phyloP scores from a whole-genome alignment of 1,140 invertebrate genomes.

The Zeugodacus cucurbitae region DNA sequence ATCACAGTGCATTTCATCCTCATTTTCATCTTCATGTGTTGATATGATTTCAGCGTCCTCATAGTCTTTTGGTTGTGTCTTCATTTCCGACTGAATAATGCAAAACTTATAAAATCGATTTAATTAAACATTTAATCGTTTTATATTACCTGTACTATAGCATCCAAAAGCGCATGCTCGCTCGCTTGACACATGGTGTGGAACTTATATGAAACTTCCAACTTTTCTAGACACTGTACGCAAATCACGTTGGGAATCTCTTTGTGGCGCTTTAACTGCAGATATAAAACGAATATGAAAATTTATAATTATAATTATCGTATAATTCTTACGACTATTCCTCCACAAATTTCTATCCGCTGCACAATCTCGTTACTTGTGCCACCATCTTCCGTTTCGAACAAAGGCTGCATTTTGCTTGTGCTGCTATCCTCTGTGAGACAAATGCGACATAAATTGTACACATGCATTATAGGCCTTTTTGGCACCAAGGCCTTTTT shows the following conservation, averaged over 20 bases:
- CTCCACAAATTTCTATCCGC: slow-evolving; percentile 59
- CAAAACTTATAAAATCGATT: neutral
- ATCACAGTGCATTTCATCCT: slow-evolving; percentile 57
- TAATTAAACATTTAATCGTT: neutral
- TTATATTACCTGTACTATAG: slow-evolving; percentile 55
- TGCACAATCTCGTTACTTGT: slow-evolving; percentile 54
- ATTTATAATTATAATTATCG: neutral
- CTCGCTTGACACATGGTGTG: slow-evolving; percentile 57
- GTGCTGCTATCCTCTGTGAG: slow-evolving; percentile 54
- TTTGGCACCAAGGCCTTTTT: too few species aligned
- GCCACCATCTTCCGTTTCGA: slow-evolving; percentile 51
- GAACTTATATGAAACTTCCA: slow-evolving; percentile 55
- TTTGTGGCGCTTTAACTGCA: slow-evolving; percentile 53
- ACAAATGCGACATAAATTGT: slow-evolving; percentile 59
- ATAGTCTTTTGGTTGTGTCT: slow-evolving; percentile 55
- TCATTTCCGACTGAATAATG: slow-evolving; percentile 53
- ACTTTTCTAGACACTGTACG: slow-evolving; percentile 50
- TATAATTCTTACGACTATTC: slow-evolving; percentile 52
- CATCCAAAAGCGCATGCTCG: slow-evolving; percentile 55
- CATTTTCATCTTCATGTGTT: slow-evolving; percentile 50
- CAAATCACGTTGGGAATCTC: slow-evolving; percentile 61
- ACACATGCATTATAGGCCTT: slow-evolving; percentile 56
- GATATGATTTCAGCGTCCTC: neutral
- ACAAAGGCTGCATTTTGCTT: slow-evolving; percentile 57
- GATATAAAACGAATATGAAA: neutral